Percentiles rank a stretch among this genome's conserved stretches.
These are phyloP conservation scores for Turdus rufiventris DNA, from an alignment of 2,113 vertebrate species.

Conservation along the genomic window DNA sequence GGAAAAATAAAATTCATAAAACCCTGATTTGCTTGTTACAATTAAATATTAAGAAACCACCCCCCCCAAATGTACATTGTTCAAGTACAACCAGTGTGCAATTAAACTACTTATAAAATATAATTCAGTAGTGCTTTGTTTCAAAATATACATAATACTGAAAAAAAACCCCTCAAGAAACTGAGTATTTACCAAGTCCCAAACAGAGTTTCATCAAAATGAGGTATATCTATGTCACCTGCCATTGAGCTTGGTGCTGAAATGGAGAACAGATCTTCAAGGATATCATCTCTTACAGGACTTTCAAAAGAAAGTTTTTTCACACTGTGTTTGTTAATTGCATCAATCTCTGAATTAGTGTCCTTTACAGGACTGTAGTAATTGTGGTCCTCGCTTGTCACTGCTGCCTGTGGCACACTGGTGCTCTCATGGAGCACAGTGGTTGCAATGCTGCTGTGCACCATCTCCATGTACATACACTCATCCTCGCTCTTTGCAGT, in stretches of 20 bases:
- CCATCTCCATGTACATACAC: constrained; percentile 78
- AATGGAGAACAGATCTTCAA: constrained; percentile 82
- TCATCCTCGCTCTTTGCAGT: constrained; percentile 63
- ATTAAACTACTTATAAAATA: constrained; percentile 42
- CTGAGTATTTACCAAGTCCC: constrained; percentile 62
- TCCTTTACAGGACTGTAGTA: constrained; percentile 49
- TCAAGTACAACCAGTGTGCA: constrained; percentile 41
- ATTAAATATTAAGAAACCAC: background rate
- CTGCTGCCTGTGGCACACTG: background rate
- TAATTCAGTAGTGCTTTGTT: constrained; percentile 33
- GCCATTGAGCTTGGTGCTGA: constrained; percentile 65
- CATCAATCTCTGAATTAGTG: background rate
- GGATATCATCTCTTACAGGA: constrained; percentile 70
- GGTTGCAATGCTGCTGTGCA: background rate
- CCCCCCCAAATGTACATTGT: background rate
- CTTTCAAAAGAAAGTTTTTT: constrained; percentile 35
- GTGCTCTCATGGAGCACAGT: background rate
- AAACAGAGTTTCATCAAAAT: constrained; percentile 83
- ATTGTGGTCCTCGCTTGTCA: constrained; percentile 28
- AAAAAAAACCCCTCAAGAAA: constrained; percentile 13
- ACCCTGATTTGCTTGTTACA: background rate
- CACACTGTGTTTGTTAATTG: background rate
- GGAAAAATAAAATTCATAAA: background rate
- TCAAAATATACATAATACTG: constrained; percentile 34
- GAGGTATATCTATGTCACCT: constrained; percentile 76